phyloP scores from a whole-genome alignment of 2,113 vertebrate species.

The Salminus brasiliensis region DNA sequence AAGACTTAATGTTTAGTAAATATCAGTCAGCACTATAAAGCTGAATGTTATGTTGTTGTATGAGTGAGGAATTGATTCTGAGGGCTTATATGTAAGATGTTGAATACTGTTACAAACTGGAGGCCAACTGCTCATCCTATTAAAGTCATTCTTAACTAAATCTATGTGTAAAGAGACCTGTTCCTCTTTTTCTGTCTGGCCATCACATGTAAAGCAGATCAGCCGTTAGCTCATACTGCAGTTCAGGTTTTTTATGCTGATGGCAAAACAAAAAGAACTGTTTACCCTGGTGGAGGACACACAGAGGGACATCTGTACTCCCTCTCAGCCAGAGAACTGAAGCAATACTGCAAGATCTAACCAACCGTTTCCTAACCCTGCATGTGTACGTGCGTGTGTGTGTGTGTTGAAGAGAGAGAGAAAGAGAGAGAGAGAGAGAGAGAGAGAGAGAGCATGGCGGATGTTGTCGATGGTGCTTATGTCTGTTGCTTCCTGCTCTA shows the following conservation, averaged over 20 bases:
- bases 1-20: no score
- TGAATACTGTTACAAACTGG: background rate
- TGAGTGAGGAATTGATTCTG: no score
- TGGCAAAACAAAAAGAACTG: background rate
- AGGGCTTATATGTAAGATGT: no score
- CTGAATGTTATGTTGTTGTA: no score
- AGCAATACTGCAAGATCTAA: background rate
- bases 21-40: no score
- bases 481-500: conserved; percentile 50
- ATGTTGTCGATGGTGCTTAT: conserved; percentile 27
- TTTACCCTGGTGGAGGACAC: background rate
- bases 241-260: background rate
- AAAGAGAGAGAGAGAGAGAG: conserved; percentile 3
- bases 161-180: background rate
- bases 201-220: background rate
- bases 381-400: background rate
- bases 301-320: background rate
- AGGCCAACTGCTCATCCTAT: background rate
- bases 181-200: background rate
- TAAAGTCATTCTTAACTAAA: no score
- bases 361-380: conserved; percentile 13
- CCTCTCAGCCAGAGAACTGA: background rate
- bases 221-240: background rate
- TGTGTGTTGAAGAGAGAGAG: background rate
- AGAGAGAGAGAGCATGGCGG: background rate